phyloP scores from a whole-genome alignment of 2,113 vertebrate genomes.

The Ictalurus furcatus region DNA sequence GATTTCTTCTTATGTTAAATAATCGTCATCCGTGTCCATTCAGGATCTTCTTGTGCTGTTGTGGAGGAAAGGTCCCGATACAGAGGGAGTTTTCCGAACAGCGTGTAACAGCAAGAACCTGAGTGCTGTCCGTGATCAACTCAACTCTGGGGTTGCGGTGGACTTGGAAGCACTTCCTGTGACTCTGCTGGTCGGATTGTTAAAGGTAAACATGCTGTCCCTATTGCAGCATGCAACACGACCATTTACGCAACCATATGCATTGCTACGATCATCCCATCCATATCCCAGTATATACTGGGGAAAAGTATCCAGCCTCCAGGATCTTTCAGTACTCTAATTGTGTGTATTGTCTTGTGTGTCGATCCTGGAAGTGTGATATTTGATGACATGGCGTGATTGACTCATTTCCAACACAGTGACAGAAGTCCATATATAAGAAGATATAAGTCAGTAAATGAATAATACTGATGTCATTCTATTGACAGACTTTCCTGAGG shows the following conservation, averaged over 20 bases:
- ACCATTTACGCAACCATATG: too few relatives aligned
- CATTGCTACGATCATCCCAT: neutral
- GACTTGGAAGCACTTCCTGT: slow-evolving; percentile 78
- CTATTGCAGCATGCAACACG: neutral
- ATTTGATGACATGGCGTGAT: neutral
- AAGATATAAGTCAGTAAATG: neutral
- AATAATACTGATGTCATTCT: slow-evolving; percentile 21
- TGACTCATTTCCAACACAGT: neutral
- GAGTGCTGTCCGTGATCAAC: slow-evolving; percentile 82
- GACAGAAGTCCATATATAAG: neutral
- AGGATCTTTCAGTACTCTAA: neutral
- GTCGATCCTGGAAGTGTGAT: neutral
- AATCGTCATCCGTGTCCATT: neutral
- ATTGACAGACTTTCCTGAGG: slow-evolving; percentile 85
- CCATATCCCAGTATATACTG: neutral
- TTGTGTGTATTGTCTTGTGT: neutral
- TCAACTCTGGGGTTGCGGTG: slow-evolving; percentile 78
- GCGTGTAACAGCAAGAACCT: slow-evolving; percentile 84
- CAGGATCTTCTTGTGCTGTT: slow-evolving; percentile 85
- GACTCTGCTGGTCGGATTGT: slow-evolving; percentile 82
- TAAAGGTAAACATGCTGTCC: slow-evolving; percentile 78
- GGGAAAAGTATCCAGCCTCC: neutral
- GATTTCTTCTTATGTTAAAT: neutral
- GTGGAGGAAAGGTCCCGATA: slow-evolving; percentile 81
- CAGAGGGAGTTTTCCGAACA: slow-evolving; percentile 92